Evolutionary conservation across 2,113 vertebrate species (phyloP).

Genomic region (Pseudopodoces humilis): DNA sequence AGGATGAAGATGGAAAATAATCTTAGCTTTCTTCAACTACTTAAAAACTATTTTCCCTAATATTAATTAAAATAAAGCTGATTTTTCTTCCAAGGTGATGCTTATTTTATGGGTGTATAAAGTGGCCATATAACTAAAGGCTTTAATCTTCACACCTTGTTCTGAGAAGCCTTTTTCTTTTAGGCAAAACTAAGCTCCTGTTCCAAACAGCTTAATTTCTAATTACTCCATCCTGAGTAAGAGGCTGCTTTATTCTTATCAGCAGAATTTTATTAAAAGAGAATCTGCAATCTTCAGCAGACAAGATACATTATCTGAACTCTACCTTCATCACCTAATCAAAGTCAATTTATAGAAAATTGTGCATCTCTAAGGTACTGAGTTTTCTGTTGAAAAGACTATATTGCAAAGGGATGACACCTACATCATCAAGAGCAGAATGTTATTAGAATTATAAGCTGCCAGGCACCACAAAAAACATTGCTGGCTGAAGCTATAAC

Average conservation of each 20-base stretch:
- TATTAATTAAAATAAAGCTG: not conserved
- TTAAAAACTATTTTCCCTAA: not conserved
- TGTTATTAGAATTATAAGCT: not conserved
- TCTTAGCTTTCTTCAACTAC: not conserved
- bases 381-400: not conserved
- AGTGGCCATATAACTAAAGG: not conserved
- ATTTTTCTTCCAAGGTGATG: not conserved
- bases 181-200: not conserved
- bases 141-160: not conserved
- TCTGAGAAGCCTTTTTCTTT: not conserved
- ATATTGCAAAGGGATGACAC: not conserved
- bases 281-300: not conserved
- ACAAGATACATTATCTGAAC: not conserved
- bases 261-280: not conserved
- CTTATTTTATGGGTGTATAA: not conserved
- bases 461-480: not conserved
- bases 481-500: not conserved
- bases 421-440: constrained; percentile 2
- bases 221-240: not conserved
- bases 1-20: not conserved
- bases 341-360: not conserved
- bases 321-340: not conserved
- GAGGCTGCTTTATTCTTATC: not conserved
- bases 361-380: not conserved
- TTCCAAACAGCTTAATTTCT: not conserved